Evolutionary conservation across 2,797 vertebrate species (phyloP).

Genomic region (Gallirallus australis): DNA sequence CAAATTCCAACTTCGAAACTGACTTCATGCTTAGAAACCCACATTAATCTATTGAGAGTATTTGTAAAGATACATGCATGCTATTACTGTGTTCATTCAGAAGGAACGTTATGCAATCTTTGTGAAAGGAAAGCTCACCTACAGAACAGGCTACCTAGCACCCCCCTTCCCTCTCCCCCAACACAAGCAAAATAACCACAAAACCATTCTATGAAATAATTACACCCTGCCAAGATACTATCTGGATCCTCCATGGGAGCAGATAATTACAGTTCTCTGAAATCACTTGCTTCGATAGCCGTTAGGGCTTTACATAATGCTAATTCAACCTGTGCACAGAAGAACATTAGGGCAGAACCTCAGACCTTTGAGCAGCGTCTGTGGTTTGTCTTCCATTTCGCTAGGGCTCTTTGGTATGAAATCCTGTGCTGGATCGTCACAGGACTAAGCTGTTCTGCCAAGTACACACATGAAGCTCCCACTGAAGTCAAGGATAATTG

Average conservation of each 20-base stretch:
- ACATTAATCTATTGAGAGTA: neutral
- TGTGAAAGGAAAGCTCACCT: neutral
- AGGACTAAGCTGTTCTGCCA: constrained; percentile 39
- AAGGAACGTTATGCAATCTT: neutral
- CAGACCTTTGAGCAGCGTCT: neutral
- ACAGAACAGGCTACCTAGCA: neutral
- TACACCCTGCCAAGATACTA: neutral
- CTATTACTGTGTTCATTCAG: neutral
- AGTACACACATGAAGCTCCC: constrained; percentile 41
- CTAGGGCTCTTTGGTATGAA: neutral
- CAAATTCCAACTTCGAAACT: neutral
- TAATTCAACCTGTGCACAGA: neutral
- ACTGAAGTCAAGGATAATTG: constrained; percentile 27
- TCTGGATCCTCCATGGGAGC: neutral
- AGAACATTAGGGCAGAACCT: neutral
- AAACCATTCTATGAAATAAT: neutral
- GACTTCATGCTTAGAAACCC: neutral
- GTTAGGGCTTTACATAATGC: neutral
- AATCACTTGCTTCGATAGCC: neutral
- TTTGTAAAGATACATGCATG: neutral
- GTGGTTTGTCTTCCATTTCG: neutral
- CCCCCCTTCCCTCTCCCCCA: too few relatives aligned
- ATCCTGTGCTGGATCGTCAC: neutral
- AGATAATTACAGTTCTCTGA: neutral
- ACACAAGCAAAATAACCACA: neutral